Percentiles rank a stretch among this genome's conserved stretches.
Conservation (phyloP, 2,113 vertebrate genomes). For the Laticauda colubrina region DNA sequence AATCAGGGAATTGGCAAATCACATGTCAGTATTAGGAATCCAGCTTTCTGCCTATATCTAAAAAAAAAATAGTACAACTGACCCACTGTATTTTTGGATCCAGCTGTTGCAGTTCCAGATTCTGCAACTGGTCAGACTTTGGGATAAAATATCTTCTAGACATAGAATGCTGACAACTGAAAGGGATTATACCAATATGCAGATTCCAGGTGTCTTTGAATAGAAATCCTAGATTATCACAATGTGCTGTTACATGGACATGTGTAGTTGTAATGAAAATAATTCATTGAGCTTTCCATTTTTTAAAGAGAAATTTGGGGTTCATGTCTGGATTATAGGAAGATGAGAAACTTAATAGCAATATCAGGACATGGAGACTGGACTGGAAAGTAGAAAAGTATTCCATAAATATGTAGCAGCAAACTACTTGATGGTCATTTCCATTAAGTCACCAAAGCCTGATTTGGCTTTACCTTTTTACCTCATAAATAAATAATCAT, state of each 20-base stretch:
- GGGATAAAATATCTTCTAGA: neutral
- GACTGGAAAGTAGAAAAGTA: neutral
- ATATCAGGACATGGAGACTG: neutral
- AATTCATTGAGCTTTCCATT: neutral
- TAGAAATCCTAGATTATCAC: neutral
- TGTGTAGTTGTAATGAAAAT: no score
- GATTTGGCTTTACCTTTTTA: neutral
- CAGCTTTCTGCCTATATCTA: neutral
- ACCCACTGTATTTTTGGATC: neutral
- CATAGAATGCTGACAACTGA: neutral
- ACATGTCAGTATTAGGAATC: neutral
- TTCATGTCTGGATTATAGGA: neutral
- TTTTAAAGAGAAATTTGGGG: slow-evolving; percentile 11
- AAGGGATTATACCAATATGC: neutral
- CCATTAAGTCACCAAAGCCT: neutral
- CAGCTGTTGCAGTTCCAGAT: neutral
- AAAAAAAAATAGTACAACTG: neutral
- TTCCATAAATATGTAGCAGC: neutral
- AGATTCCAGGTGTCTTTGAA: neutral
- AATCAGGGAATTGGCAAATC: neutral
- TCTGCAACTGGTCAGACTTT: neutral
- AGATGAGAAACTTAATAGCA: neutral
- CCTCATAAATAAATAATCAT: neutral
- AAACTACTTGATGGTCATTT: neutral
- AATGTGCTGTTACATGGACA: neutral